Base-by-base conservation (phyloP, 1,140 invertebrate species). In the Aethina tumida region DNA sequence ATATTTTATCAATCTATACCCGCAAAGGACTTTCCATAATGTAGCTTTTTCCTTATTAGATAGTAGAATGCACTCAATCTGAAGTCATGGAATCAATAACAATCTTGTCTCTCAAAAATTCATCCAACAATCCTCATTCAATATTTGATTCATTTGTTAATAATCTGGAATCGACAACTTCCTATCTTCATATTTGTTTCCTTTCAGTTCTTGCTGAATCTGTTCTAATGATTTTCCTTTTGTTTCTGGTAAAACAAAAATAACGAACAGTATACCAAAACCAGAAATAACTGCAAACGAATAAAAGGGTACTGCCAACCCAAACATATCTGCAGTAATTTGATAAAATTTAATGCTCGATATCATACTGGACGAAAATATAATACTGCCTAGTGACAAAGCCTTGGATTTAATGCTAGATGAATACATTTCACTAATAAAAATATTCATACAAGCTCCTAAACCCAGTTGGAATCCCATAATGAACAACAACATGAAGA, bases 231-330 rank as follows among this genome's bases (percentile, higher is more conserved):
- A 67, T 45, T 68, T 71, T 0, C 73, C 73, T 45, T 77, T 79
- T 0, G 79, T 81, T 55, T 81, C 79, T 2, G 77, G 77, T 2
- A 83, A 66, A 33, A 68, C 51, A n/a, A 75, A 65, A 8, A 39
- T 17, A 4, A 62, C 64, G 37, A 80, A 71, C 3, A 56, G 27
- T 6, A 63, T 50, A 0, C 67, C 66, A 0, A 64, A 1, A 10
- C 65, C 59, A 17, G 63, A 65, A 15, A 53, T 58, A 2, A 39
- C 5, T 0, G 58, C 60, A 40, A 69, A 71, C 49, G 62, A 63
- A 15, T 52, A 55, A 28, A 70, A 68, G 0, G 60, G 53, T 5
- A 64, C 50, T 16, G 66, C 66, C 30, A 67, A 50, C 4, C 64
- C 65, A 12, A 49, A 45, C 13, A 35, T 39, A 43, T 70, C 67